A percentile compares a stretch with the other conserved stretches of the same genome.
Evolutionary conservation across 2,797 vertebrate species (phyloP).

Genomic region (Tangara arthus): DNA sequence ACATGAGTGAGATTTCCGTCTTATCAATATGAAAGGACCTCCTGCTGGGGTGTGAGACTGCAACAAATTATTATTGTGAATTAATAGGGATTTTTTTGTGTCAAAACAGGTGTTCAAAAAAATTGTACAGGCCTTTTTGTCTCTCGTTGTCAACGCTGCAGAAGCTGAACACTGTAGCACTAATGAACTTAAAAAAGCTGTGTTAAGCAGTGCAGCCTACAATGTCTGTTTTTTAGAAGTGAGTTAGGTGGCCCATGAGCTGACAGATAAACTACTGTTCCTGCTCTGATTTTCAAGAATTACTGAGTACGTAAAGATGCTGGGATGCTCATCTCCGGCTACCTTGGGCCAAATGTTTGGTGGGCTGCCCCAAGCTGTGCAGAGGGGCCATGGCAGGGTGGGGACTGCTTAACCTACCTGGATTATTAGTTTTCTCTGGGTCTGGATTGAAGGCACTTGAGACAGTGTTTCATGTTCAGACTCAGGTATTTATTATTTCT

Average conservation of each 20-base stretch:
- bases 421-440: too few species aligned
- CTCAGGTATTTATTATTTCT: too few species aligned
- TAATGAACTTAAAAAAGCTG: background rate
- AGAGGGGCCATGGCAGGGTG: rapidly evolving
- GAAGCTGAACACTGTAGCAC: background rate
- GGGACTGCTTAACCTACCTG: background rate
- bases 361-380: rapidly evolving
- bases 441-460: too few species aligned
- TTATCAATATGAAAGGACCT: background rate
- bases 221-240: background rate
- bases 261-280: background rate
- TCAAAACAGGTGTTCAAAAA: background rate
- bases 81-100: background rate
- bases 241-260: background rate
- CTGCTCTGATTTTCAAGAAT: background rate
- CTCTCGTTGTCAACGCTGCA: background rate
- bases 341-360: rapidly evolving
- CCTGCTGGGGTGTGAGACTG: background rate
- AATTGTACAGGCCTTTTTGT: background rate
- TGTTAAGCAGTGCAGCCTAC: background rate
- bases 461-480: too few species aligned
- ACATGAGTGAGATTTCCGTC: background rate
- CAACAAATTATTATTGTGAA: background rate
- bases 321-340: background rate
- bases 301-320: background rate